Base-by-base conservation (phyloP, 2,888 invertebrate genomes). In the Phania funesta region DNA sequence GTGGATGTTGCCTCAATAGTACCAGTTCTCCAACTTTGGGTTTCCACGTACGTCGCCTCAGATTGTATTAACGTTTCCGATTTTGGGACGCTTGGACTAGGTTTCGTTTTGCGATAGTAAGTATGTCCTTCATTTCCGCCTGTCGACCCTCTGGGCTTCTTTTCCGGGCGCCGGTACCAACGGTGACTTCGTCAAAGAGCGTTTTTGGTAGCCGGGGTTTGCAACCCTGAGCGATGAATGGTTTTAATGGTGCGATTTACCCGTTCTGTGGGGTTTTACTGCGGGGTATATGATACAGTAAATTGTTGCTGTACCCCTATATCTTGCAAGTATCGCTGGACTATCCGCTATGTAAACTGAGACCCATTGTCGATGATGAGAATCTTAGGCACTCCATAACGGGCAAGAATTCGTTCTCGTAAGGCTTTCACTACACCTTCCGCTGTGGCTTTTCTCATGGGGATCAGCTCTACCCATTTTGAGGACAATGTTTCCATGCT, bases 361-460 rank as follows among this genome's bases (percentile, higher is more conserved):
- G 38, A 32, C 8, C 68, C 73, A 24, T 68, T 80, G 16, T 80
- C 73, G 32, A 73, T 0, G 22, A 18, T 0, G 11, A 35, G 1
- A 9, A 11, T 9, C 11, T 35, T 35, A 1, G 35, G 35, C 1
- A 35, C 11, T 35, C 73, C 67, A 24, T 50, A 71, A 1, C 68
- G 20, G 0, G 62, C 16, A 0, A 46, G 3, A 0, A 62, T 26
- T 6, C 62, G 24, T 18, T 62, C 62, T 1, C 26, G n/a, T 0
- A 62, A 29, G 0, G 44, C 62, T 26, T 62, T 62, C 8, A 18
- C 4, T 0, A 46, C 11, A 0, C 44, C 46, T 11, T 62, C 44
- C 0, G 26, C 16, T 5, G 62, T 62, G 11, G 46, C 46, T 11
- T n/a, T 35, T 11, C 35, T 9, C 11, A 1, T 1, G 1, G 35